These are phyloP conservation scores for Meda fulgida DNA, from an alignment of 2,797 vertebrate species.

Conservation along the genomic window DNA sequence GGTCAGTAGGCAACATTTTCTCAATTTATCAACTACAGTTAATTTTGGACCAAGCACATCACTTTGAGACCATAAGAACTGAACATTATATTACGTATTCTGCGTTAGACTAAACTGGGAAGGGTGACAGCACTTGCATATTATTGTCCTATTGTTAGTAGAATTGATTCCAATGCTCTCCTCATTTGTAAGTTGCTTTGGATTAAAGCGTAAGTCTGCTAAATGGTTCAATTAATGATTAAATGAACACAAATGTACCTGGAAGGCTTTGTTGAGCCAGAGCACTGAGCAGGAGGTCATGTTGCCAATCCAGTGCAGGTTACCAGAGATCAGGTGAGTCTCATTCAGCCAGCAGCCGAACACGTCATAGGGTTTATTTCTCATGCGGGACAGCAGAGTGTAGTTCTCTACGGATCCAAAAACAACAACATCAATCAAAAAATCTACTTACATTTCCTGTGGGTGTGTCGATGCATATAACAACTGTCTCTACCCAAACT, in stretches of 20 bases:
- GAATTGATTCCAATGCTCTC: no score
- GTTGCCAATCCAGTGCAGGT: constrained; percentile 94
- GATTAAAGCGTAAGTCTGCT: no score
- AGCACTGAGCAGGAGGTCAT: constrained; percentile 97
- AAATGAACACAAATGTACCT: constrained; percentile 76
- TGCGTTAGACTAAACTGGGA: no score
- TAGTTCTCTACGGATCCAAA: constrained; percentile 84
- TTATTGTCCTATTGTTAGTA: no score
- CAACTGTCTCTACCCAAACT: constrained; percentile 83
- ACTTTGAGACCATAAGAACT: neutral
- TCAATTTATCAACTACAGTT: neutral
- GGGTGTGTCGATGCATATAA: neutral
- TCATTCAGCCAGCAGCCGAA: constrained; percentile 99
- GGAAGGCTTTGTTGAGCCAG: constrained; percentile 99
- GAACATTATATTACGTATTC: neutral
- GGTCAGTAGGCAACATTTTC: neutral
- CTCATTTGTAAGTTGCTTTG: no score
- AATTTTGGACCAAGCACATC: neutral
- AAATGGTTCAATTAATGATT: no score
- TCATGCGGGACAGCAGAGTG: constrained; percentile 88
- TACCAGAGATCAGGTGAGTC: constrained; percentile 94
- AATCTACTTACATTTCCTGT: neutral
- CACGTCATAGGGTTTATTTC: constrained; percentile 96
- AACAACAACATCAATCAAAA: neutral
- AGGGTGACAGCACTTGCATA: no score